Evolutionary conservation across 2,888 invertebrate genomes (phyloP), one percentile per base, ranked within the genome.

Genomic region (Mythimna impura): DNA sequence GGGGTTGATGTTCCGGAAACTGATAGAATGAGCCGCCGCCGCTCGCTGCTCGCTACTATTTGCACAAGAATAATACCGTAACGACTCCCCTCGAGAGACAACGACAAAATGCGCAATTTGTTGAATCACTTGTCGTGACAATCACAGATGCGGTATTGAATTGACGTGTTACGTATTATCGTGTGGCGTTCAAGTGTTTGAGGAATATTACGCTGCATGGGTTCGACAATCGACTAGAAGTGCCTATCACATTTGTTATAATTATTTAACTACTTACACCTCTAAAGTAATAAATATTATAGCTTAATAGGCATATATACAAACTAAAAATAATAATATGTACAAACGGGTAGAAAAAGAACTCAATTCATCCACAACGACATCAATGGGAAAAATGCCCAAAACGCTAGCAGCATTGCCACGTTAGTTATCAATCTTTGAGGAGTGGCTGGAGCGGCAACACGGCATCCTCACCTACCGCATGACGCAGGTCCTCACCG

Each of bases 1-100:
- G 85, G 77, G 87, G 86, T 90, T 89, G 90, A 92, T 93, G 92
- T 91, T 86, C 87, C 88, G 92, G 91, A 91, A 93, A 91, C 91
- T 89, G 90, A 92, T 90, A 90, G 91, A 92, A 89, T 85, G 88
- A 88, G 87, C 88, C 22, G 61, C 83, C 64, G 65, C 62, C 67
- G 82, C 70, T 68, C 69, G 73, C 73, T 78, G 83, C 85, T 86
- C 85, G 83, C 81, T 85, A 88, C 87, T 89, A 88, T 91, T 90
- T 90, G 88, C 89, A 88, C 85, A 80, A 82, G 87, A 86, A 86
- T 87, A 87, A 89, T 87, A 86, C 87, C 72, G 81, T 84, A 82
- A 86, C 87, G 82, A 80, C 83, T 80, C 85, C 86, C 83, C 82
- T 79, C 71, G 87, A 84, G 89, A 85, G 89, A 89, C 87, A 86